Conservation (phyloP, 2,113 vertebrate species). For the Gymnobelideus leadbeateri region DNA sequence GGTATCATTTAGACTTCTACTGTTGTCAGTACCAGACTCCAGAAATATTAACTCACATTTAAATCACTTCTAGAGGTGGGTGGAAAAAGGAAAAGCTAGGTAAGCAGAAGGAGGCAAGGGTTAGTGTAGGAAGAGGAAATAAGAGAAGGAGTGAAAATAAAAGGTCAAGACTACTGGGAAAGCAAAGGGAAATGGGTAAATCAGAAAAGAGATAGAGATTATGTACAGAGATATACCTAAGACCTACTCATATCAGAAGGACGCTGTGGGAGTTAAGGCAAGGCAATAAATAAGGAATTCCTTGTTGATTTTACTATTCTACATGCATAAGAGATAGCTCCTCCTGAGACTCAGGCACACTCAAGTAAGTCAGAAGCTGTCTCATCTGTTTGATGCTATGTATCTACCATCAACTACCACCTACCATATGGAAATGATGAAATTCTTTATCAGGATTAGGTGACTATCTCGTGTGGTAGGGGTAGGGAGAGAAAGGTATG, state of each 20-base stretch:
- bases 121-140: conserved; percentile 43
- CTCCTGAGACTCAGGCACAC: background rate
- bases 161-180: conserved; percentile 27
- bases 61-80: conserved; percentile 57
- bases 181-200: background rate
- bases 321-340: background rate
- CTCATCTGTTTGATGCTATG: conserved; percentile 65
- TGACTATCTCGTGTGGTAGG: background rate
- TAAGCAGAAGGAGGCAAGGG: conserved; percentile 55
- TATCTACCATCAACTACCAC: conserved; percentile 63
- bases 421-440: conserved; percentile 33
- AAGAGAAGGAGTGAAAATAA: conserved; percentile 51
- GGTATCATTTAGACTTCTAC: conserved; percentile 8
- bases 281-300: background rate
- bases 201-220: conserved; percentile 12
- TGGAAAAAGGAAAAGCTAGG: conserved; percentile 57
- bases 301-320: background rate
- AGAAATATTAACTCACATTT: conserved; percentile 26
- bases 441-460: conserved; percentile 37
- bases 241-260: conserved; percentile 25
- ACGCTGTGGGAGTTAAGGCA: background rate
- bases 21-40: background rate
- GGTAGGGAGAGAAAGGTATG: background rate
- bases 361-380: conserved; percentile 47
- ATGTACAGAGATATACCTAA: background rate